Conservation (phyloP, 2,113 vertebrate genomes). For the Stegostoma tigrinum region DNA sequence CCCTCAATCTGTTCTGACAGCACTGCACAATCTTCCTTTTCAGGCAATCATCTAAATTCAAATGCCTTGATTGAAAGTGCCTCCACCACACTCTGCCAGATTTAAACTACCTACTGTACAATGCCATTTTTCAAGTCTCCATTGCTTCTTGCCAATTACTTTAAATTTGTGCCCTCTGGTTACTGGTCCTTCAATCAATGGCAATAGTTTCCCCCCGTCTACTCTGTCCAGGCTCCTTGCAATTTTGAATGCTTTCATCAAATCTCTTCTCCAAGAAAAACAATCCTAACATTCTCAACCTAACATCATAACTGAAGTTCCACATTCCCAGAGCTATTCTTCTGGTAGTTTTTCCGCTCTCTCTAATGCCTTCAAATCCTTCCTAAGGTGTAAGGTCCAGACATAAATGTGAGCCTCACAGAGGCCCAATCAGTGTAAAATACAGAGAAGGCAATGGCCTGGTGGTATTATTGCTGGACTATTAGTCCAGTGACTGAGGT, state of each 20-base stretch:
- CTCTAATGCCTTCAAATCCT: neutral
- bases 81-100: neutral
- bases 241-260: neutral
- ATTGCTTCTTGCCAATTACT: no score
- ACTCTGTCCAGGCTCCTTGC: neutral
- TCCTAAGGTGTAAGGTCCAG: no score
- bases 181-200: neutral
- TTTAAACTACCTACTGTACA: no score
- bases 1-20: neutral
- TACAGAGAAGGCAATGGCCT: neutral
- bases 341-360: neutral
- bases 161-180: neutral
- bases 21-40: neutral
- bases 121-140: no score
- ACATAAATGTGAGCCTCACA: neutral
- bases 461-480: no score
- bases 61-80: neutral
- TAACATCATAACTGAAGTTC: neutral
- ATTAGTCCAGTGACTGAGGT: no score
- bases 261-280: neutral
- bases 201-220: neutral
- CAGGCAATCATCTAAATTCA: neutral
- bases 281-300: neutral
- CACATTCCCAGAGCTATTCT: neutral
- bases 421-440: neutral